Conservation (phyloP, 2,113 vertebrate species). For the Oryzias celebensis region DNA sequence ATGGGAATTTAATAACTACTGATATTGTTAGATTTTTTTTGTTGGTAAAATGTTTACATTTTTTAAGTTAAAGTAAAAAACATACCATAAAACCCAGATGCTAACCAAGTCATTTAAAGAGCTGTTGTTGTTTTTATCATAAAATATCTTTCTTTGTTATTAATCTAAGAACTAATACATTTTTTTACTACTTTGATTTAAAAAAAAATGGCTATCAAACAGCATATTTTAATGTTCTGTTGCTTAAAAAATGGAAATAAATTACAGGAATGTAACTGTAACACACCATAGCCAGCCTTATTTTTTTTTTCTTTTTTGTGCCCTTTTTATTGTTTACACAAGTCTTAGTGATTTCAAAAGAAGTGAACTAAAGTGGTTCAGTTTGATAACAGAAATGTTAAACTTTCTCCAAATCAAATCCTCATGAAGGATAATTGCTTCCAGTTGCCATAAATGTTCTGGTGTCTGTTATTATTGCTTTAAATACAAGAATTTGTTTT, state of each 20-base stretch:
- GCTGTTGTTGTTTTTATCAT: too few relatives aligned
- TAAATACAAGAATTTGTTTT: too few relatives aligned
- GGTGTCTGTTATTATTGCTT: too few relatives aligned
- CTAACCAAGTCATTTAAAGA: too few relatives aligned
- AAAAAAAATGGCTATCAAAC: background rate
- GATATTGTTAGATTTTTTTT: background rate
- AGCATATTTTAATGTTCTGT: background rate
- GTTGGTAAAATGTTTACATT: background rate
- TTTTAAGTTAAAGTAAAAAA: background rate
- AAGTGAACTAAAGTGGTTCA: background rate
- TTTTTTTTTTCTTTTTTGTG: background rate
- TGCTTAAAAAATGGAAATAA: background rate
- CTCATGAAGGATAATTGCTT: constrained; percentile 5
- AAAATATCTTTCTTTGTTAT: too few relatives aligned
- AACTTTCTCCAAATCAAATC: background rate
- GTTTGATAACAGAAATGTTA: background rate
- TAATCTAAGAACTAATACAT: too few relatives aligned
- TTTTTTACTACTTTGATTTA: too few relatives aligned
- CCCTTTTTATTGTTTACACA: background rate
- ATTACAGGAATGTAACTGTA: background rate
- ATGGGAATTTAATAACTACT: background rate
- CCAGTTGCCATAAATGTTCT: constrained; percentile 10
- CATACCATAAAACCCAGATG: too few relatives aligned
- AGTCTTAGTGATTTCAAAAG: background rate
- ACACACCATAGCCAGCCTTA: background rate